Conservation (phyloP, 1,140 invertebrate species). For the Drosophila tristis region DNA sequence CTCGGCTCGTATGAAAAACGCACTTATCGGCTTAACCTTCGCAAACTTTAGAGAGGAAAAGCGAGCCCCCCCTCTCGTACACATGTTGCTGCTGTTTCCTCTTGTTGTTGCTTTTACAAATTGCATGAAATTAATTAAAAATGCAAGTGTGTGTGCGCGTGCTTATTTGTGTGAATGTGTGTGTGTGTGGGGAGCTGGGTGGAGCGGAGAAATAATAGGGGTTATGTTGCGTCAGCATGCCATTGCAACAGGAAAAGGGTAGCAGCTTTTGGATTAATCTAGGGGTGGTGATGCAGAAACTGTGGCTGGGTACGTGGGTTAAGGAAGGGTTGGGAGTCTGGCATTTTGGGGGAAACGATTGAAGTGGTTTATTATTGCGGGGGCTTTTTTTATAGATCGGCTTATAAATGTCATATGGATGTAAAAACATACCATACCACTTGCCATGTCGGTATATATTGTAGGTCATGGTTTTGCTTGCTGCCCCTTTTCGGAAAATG, state of each 20-base stretch:
- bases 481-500: conserved; percentile 9
- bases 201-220: too few relatives aligned
- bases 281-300: too few relatives aligned
- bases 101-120: conserved; percentile 58
- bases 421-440: conserved; percentile 33
- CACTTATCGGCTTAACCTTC: conserved; percentile 78
- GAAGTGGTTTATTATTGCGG: too few relatives aligned
- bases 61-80: conserved; percentile 20
- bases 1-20: conserved; percentile 80
- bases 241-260: too few relatives aligned
- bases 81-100: conserved; percentile 14
- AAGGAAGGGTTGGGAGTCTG: too few relatives aligned
- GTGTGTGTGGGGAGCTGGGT: conserved; percentile 3
- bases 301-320: too few relatives aligned
- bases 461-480: conserved; percentile 3
- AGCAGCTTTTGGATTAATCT: too few relatives aligned
- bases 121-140: conserved; percentile 83
- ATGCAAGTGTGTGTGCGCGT: conserved; percentile 51
- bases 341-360: too few relatives aligned
- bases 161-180: too few relatives aligned
- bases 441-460: conserved; percentile 40
- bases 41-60: conserved; percentile 65
- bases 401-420: conserved; percentile 77
- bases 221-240: too few relatives aligned
- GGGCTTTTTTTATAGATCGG: conserved; percentile 63